These are phyloP conservation scores for Pseudochromis fuscus DNA, from an alignment of 2,797 vertebrate species.

Conservation along the genomic window DNA sequence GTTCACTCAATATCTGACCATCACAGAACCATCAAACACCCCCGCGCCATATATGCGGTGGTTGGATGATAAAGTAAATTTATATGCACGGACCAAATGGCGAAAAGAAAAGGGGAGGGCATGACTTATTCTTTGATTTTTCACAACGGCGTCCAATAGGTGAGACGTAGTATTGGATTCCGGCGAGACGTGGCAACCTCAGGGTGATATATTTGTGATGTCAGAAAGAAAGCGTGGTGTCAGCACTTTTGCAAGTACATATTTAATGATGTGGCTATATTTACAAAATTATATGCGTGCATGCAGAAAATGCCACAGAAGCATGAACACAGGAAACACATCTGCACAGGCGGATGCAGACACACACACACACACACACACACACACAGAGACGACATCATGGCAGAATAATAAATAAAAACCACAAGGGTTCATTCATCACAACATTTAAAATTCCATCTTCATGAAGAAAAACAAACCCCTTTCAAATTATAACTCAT, in stretches of 20 bases:
- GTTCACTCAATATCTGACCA: slow-evolving; percentile 70
- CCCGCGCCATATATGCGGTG: slow-evolving; percentile 37
- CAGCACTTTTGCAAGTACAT: slow-evolving; percentile 46
- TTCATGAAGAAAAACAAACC: slow-evolving; percentile 86
- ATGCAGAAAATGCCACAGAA: background rate
- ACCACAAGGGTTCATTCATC: slow-evolving; percentile 79
- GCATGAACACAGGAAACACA: background rate
- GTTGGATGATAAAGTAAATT: slow-evolving; percentile 66
- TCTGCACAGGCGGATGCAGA: background rate
- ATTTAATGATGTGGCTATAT: slow-evolving; percentile 45
- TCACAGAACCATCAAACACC: slow-evolving; percentile 72
- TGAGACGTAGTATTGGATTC: slow-evolving; percentile 54
- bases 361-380: background rate
- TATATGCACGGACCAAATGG: slow-evolving; percentile 39
- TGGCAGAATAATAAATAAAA: slow-evolving; percentile 70
- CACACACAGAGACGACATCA: slow-evolving; percentile 19
- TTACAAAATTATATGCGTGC: slow-evolving; percentile 25
- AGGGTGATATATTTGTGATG: slow-evolving; percentile 53
- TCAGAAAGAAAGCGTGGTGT: slow-evolving; percentile 34
- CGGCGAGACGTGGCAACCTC: slow-evolving; percentile 39
- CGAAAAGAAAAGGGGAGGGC: slow-evolving; percentile 30
- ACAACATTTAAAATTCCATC: slow-evolving; percentile 85
- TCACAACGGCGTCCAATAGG: slow-evolving; percentile 53
- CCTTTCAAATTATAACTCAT: slow-evolving; percentile 82
- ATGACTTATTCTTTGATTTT: slow-evolving; percentile 69